Conservation (phyloP, 2,797 vertebrate species). For the Parambassis ranga region DNA sequence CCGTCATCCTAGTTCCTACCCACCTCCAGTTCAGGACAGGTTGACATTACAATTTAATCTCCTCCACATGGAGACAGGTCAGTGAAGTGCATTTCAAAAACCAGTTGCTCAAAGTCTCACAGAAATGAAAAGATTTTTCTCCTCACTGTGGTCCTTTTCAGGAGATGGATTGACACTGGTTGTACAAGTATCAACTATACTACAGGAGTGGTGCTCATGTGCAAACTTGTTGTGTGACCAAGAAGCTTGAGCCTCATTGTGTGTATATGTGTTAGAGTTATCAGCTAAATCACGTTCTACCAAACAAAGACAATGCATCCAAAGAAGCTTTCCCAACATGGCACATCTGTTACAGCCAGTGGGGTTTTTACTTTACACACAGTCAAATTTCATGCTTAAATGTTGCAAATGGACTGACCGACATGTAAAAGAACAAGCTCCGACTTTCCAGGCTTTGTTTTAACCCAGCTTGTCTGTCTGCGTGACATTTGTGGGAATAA, state of each 20-base stretch:
- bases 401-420: slow-evolving; percentile 63
- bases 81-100: neutral
- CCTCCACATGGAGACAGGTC: neutral
- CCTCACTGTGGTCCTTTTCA: neutral
- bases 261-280: slow-evolving; percentile 11
- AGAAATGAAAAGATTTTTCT: neutral
- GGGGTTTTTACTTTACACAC: slow-evolving; percentile 34
- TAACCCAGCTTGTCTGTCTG: neutral
- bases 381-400: slow-evolving; percentile 61
- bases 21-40: slow-evolving; percentile 5
- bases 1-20: slow-evolving; percentile 19
- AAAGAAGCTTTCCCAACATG: neutral
- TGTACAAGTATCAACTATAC: too few species aligned
- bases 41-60: slow-evolving; percentile 17
- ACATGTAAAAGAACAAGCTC: slow-evolving; percentile 63
- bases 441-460: slow-evolving; percentile 37
- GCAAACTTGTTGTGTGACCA: neutral
- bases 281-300: slow-evolving; percentile 3
- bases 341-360: slow-evolving; percentile 16
- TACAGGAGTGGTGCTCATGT: neutral
- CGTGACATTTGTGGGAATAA: slow-evolving; percentile 45
- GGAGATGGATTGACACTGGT: neutral
- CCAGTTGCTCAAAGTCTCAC: neutral
- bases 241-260: neutral
- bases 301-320: slow-evolving; percentile 14